These are phyloP conservation scores for Spodoptera litura DNA, from an alignment of 1,140 invertebrate species.

Conservation along the genomic window DNA sequence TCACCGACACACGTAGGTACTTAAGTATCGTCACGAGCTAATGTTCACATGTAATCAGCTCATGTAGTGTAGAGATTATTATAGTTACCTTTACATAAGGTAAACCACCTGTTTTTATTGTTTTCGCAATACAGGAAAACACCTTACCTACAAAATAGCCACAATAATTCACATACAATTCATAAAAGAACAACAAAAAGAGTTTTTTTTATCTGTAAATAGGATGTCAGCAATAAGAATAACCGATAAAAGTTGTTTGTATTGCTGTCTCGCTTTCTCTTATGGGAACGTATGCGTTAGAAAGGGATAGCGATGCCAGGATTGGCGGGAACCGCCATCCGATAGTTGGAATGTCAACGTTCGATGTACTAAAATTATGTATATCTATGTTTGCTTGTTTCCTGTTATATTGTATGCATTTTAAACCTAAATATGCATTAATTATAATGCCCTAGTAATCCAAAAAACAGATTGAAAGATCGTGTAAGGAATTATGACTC, in stretches of 20 bases:
- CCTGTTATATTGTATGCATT: constrained; percentile 10
- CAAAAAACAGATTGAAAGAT: no score
- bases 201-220: constrained; percentile 30
- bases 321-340: constrained; percentile 21
- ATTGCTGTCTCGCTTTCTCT: constrained; percentile 10
- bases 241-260: constrained; percentile 21
- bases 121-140: neutral
- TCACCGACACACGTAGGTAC: no score
- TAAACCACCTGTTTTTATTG: no score
- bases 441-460: no score
- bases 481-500: no score
- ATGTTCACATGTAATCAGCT: no score
- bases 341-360: constrained; percentile 18
- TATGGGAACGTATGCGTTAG: neutral
- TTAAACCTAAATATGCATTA: neutral
- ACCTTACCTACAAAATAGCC: no score
- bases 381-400: neutral
- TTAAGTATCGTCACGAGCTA: no score
- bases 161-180: neutral
- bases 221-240: constrained; percentile 23
- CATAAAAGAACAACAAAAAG: neutral
- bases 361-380: neutral
- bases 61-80: no score
- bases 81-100: no score
- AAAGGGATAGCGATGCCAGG: neutral